phyloP scores from a whole-genome alignment of 2,113 vertebrate genomes.

The Galeopterus variegatus region DNA sequence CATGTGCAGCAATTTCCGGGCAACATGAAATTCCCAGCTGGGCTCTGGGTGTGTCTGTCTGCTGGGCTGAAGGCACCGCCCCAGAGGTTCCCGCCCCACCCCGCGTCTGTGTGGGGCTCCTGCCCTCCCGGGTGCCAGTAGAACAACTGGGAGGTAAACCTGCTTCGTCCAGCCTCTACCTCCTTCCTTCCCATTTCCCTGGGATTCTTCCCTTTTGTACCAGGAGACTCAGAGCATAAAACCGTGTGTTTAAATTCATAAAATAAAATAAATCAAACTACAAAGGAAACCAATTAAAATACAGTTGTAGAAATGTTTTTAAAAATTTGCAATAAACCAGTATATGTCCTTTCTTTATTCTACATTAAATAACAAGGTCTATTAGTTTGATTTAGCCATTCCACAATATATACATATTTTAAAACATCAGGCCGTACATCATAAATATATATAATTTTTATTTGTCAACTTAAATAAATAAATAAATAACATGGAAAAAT shows the following conservation, averaged over 20 bases:
- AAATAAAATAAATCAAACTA: neutral
- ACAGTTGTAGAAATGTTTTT: neutral
- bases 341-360: neutral
- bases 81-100: neutral
- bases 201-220: neutral
- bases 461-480: neutral
- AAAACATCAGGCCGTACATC: neutral
- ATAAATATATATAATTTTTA: neutral
- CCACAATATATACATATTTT: neutral
- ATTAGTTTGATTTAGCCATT: neutral
- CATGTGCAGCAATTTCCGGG: neutral
- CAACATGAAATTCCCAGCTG: neutral
- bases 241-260: neutral
- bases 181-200: neutral
- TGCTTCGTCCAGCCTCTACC: no score
- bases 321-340: neutral
- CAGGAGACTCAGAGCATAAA: neutral
- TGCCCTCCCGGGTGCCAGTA: fast-evolving
- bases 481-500: neutral
- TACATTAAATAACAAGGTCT: neutral
- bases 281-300: neutral
- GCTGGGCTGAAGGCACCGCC: no score
- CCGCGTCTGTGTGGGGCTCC: no score
- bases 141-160: neutral
- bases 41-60: neutral